These are phyloP conservation scores for Chaetodon trifasciatus DNA, from an alignment of 2,797 vertebrate species.

Conservation along the genomic window DNA sequence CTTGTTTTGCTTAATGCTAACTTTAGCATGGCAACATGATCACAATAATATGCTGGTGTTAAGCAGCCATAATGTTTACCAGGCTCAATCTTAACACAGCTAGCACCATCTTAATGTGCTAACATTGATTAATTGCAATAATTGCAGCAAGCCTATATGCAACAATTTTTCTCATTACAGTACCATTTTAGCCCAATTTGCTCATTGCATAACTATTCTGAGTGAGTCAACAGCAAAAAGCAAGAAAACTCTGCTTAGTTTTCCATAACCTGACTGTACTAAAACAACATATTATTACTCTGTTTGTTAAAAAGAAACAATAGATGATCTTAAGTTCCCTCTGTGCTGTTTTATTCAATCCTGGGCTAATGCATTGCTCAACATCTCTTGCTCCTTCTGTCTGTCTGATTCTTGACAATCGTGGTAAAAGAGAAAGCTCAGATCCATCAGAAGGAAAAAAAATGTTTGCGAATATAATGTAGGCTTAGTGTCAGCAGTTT, in stretches of 20 bases:
- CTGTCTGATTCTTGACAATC: neutral
- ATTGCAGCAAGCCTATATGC: neutral
- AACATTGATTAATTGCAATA: neutral
- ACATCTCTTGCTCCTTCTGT: conserved; percentile 16
- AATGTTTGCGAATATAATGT: conserved; percentile 45
- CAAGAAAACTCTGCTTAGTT: neutral
- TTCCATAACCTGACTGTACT: neutral
- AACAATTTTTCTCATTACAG: neutral
- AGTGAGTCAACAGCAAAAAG: neutral
- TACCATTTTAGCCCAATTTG: too few species aligned
- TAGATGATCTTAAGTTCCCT: conserved; percentile 20
- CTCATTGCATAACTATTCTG: neutral
- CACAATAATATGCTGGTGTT: too few species aligned
- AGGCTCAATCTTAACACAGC: too few species aligned
- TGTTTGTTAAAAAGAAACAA: conserved; percentile 9
- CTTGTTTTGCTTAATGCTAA: too few species aligned
- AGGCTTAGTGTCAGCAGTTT: conserved; percentile 47
- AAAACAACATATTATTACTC: neutral
- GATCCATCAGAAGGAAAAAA: conserved; percentile 19
- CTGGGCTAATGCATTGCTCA: conserved; percentile 25
- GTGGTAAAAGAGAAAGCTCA: conserved; percentile 19
- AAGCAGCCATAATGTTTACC: too few species aligned
- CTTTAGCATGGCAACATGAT: too few species aligned
- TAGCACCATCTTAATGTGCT: too few species aligned
- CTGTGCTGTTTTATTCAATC: conserved; percentile 45